Conservation (phyloP, 30 jellyfish, hydroid and myxozoan genomes). For the Aurelia sp. region DNA sequence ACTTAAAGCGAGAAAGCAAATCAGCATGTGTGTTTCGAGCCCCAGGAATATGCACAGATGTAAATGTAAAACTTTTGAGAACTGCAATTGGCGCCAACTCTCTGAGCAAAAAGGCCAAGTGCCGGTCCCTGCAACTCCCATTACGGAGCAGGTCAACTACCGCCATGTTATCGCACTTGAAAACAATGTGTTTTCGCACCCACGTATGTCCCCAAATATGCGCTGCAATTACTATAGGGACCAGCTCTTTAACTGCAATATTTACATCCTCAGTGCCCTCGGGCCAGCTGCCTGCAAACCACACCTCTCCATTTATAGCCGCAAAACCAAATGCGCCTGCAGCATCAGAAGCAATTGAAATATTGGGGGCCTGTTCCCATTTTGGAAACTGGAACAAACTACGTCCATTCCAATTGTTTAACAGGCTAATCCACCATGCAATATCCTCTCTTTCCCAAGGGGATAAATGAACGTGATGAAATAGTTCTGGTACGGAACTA, state of each 20-base stretch:
- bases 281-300: conserved; percentile 22
- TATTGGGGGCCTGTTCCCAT: not conserved
- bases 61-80: not conserved
- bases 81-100: not conserved
- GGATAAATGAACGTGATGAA: not conserved
- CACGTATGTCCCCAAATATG: conserved; percentile 26
- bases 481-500: not conserved
- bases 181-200: not conserved
- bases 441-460: conserved; percentile 7
- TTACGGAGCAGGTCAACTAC: not conserved
- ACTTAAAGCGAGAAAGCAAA: conserved; percentile 1
- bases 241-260: conserved; percentile 26
- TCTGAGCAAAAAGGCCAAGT: not conserved
- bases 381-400: not conserved
- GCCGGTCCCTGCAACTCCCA: not conserved
- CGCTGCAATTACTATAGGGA: conserved; percentile 19
- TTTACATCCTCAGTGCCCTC: not conserved
- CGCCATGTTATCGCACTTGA: conserved; percentile 8
- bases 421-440: conserved; percentile 10
- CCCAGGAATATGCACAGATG: not conserved
- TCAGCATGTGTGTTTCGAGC: not conserved
- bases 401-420: conserved; percentile 22
- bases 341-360: conserved; percentile 4
- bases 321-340: conserved; percentile 17
- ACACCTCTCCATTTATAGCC: not conserved